Conservation (phyloP, 1,140 invertebrate species). For the Macrotrachela quadricornifera region DNA sequence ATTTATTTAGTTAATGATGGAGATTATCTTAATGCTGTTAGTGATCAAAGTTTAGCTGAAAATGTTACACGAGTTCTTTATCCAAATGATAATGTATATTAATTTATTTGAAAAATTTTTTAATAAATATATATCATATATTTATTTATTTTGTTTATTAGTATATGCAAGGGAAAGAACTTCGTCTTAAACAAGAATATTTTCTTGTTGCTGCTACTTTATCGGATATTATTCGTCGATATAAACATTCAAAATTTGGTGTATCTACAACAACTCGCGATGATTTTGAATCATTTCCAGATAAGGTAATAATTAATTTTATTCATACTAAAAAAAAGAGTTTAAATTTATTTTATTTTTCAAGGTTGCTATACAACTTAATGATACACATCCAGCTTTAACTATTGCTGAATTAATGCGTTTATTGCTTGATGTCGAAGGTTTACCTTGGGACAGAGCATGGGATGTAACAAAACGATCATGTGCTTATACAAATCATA, state of each 20-base stretch:
- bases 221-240: conserved; percentile 82
- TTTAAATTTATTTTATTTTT: too few species aligned
- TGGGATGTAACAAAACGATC: conserved; percentile 68
- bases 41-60: conserved; percentile 71
- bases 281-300: conserved; percentile 67
- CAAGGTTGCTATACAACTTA: conserved; percentile 71
- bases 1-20: conserved; percentile 95
- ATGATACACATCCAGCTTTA: conserved; percentile 93
- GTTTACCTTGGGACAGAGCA: conserved; percentile 67
- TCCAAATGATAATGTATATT: conserved; percentile 77
- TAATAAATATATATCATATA: too few species aligned
- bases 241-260: conserved; percentile 82
- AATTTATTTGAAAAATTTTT: too few species aligned
- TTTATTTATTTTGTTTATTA: too few species aligned
- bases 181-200: conserved; percentile 93
- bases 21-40: conserved; percentile 93
- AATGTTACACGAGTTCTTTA: conserved; percentile 93
- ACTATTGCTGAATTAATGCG: conserved; percentile 94
- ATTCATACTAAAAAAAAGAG: too few species aligned
- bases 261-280: conserved; percentile 55
- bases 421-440: conserved; percentile 77
- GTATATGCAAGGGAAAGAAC: conserved; percentile 58
- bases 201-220: conserved; percentile 92
- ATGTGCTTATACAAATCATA: conserved; percentile 97
- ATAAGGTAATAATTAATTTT: too few species aligned